phyloP scores from a whole-genome alignment of 2,888 invertebrate species.

The Brenthis daphne region DNA sequence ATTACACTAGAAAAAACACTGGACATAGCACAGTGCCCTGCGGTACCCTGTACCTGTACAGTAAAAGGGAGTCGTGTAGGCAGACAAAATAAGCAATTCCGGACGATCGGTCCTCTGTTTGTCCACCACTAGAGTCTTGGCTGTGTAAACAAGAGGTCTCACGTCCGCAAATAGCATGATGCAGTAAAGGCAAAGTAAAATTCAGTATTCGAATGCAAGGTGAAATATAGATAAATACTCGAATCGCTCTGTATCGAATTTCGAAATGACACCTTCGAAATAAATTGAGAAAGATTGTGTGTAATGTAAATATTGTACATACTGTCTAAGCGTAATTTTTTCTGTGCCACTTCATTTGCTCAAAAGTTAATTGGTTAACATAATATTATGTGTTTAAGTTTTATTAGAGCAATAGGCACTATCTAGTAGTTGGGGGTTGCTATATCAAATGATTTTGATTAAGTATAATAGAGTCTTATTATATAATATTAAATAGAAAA shows the following conservation, averaged over 20 bases:
- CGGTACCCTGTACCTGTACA: conserved; percentile 72
- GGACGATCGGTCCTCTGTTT: conserved; percentile 79
- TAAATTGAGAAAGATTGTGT: conserved; percentile 31
- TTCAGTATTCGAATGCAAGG: conserved; percentile 57
- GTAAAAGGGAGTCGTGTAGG: conserved; percentile 75
- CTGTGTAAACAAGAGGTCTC: conserved; percentile 77
- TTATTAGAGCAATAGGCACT: too few relatives aligned
- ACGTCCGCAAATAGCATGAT: conserved; percentile 79
- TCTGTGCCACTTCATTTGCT: too few relatives aligned
- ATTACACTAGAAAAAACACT: conserved; percentile 61
- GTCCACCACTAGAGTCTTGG: conserved; percentile 80
- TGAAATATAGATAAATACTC: conserved; percentile 54
- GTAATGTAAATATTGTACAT: background rate
- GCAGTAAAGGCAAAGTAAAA: conserved; percentile 68
- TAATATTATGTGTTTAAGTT: too few relatives aligned
- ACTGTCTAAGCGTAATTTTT: background rate
- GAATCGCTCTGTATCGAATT: conserved; percentile 46
- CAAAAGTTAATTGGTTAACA: too few relatives aligned
- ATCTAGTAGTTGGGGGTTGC: too few relatives aligned
- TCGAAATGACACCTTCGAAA: conserved; percentile 43
- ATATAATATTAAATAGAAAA: background rate
- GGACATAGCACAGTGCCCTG: conserved; percentile 61
- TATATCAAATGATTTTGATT: too few relatives aligned
- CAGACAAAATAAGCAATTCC: conserved; percentile 82
- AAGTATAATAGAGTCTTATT: too few relatives aligned